Percentiles rank a stretch among this genome's conserved stretches.
phyloP scores from a whole-genome alignment of 2,113 vertebrate genomes.

The Dasypus novemcinctus region DNA sequence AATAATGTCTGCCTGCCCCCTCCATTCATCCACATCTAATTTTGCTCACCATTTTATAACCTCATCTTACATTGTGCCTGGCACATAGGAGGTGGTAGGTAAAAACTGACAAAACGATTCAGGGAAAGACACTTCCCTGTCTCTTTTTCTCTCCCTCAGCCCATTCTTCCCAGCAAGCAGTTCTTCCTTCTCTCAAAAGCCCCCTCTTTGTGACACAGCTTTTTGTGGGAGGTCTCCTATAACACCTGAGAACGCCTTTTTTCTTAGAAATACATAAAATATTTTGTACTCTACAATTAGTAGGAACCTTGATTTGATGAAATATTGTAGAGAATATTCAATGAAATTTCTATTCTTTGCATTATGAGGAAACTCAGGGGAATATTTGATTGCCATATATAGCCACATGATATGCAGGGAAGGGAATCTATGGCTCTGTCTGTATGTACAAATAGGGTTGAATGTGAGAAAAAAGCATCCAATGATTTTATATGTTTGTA shows the following conservation, averaged over 20 bases:
- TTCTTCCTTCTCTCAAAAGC: not conserved
- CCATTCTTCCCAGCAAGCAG: not conserved
- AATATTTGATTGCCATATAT: not conserved
- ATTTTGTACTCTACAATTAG: not conserved
- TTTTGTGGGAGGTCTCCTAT: not conserved
- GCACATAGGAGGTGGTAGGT: not conserved
- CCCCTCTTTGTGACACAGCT: not conserved
- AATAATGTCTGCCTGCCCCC: not conserved
- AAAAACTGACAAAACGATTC: not conserved
- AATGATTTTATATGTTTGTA: conserved; percentile 29
- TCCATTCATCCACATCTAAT: too few species aligned
- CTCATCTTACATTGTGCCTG: not conserved
- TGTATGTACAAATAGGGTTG: not conserved
- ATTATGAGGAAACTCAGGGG: not conserved
- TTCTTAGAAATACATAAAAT: not conserved
- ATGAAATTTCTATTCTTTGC: not conserved
- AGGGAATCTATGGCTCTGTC: not conserved
- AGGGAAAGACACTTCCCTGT: not conserved
- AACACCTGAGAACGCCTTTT: not conserved
- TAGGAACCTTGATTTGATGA: not conserved
- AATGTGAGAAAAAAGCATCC: not conserved
- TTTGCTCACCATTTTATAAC: not conserved
- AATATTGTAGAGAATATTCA: not conserved
- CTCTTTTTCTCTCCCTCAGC: not conserved
- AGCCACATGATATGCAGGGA: not conserved